Evolutionary conservation across 2,888 invertebrate genomes (phyloP), one percentile per base, ranked within the genome.

Genomic region (Clivina fossor): DNA sequence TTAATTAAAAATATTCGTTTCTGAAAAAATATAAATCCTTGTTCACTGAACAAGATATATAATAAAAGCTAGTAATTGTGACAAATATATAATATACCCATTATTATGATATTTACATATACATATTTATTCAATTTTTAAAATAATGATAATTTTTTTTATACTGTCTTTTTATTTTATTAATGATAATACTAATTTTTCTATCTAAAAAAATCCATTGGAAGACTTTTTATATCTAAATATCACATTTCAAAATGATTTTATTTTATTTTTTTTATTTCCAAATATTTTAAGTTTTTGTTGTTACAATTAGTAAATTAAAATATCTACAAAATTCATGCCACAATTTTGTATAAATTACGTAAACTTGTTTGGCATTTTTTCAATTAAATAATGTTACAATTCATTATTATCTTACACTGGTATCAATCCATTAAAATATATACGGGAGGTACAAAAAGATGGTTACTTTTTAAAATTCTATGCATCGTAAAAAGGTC

Each of bases 221-320:
- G 55, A 55, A 55, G 55, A 55, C 55, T 47, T 54, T n/a, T 55
- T 55, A 37, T 44, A 44, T 30, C 47, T 47, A 55, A 55, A 55
- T 55, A 55, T 55, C 55, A 55, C 55, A 55, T 47, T 53, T 53
- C 26, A 15, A 46, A 55, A 55, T 55, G 54, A 54, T 54, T 43
- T 40, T 18, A 16, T 41, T 41, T 20, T n/a, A n/a, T n/a, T n/a
- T 7, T 26, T 26, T 7, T 5, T 7, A 26, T 7, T 33, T 35
- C 18, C 33, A 15, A 47, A 26, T 26, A 5, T 26, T n/a, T n/a
- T n/a, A n/a, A n/a, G n/a, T n/a, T 5, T 26, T 26, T 8, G 8
- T 26, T 26, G 8, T 7, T 8, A 47, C 22, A 47, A 24, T 47
- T 47, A 24, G 32, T 22, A 47, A 47, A 46, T 32, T 20, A 11